phyloP scores from a whole-genome alignment of 2,888 invertebrate species.

The Meiosimyza platycephala region DNA sequence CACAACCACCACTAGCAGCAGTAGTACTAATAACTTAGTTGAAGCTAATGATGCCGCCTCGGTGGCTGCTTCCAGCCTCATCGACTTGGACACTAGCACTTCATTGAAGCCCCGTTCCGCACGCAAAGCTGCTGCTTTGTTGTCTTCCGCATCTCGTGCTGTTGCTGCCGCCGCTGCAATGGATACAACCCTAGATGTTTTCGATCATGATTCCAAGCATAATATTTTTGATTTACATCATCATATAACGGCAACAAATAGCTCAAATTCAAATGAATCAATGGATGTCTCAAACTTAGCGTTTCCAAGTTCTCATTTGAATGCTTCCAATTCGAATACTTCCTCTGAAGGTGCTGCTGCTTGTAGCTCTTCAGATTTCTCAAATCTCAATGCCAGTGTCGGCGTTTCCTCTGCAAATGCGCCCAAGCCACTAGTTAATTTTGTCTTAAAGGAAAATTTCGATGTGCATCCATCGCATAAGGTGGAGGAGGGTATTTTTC shows the following conservation, averaged over 20 bases:
- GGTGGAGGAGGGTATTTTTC: slow-evolving; percentile 66
- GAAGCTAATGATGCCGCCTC: slow-evolving; percentile 35
- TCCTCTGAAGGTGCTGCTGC: slow-evolving; percentile 64
- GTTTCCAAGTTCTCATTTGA: slow-evolving; percentile 63
- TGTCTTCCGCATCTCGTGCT: slow-evolving; percentile 58
- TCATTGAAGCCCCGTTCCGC: slow-evolving; percentile 60
- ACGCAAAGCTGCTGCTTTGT: slow-evolving; percentile 51
- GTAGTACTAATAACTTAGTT: slow-evolving; percentile 16
- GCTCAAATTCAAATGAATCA: slow-evolving; percentile 63
- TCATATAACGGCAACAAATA: slow-evolving; percentile 60
- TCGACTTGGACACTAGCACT: slow-evolving; percentile 63
- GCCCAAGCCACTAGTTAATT: slow-evolving; percentile 62
- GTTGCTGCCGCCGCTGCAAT: slow-evolving; percentile 61
- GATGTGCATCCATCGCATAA: slow-evolving; percentile 66
- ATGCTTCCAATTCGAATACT: slow-evolving; percentile 66
- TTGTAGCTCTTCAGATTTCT: slow-evolving; percentile 55
- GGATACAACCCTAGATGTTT: slow-evolving; percentile 59
- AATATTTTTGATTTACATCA: slow-evolving; percentile 65
- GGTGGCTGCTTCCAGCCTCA: slow-evolving; percentile 51
- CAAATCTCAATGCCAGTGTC: slow-evolving; percentile 45
- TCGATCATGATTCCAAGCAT: slow-evolving; percentile 66
- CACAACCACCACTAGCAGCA: slow-evolving; percentile 34
- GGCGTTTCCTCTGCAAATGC: slow-evolving; percentile 50
- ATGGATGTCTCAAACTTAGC: slow-evolving; percentile 59
- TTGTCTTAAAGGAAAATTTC: slow-evolving; percentile 65